Evolutionary conservation across 2,888 invertebrate genomes (phyloP).

Genomic region (Seira ritae): DNA sequence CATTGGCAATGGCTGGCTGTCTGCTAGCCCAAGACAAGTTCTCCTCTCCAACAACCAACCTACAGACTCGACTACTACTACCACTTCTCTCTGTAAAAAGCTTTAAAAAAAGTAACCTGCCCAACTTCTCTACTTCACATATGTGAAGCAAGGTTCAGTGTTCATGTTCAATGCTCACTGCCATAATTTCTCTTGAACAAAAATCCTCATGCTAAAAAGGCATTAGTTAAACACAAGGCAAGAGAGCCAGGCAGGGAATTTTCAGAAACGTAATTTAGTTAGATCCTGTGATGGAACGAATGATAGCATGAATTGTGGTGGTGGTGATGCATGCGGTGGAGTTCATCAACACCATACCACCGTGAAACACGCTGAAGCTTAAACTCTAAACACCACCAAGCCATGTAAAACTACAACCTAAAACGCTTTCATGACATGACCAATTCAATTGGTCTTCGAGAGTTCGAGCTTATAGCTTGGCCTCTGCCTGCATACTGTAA

Average conservation of each 20-base stretch:
- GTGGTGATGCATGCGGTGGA: neutral
- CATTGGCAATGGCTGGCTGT: neutral
- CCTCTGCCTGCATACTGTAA: too few species aligned
- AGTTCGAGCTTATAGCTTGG: too few species aligned
- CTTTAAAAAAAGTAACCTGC: constrained; percentile 24
- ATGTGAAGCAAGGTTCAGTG: too few species aligned
- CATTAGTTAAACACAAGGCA: neutral
- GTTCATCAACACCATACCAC: constrained; percentile 7
- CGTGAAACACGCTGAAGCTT: neutral
- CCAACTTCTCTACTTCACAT: neutral
- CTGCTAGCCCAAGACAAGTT: too few species aligned
- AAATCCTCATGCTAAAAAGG: constrained; percentile 7
- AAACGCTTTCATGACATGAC: too few species aligned
- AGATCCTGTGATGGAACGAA: neutral
- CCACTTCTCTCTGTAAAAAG: neutral
- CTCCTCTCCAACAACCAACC: too few species aligned
- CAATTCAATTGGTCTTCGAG: too few species aligned
- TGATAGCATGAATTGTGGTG: neutral
- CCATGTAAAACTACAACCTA: too few species aligned
- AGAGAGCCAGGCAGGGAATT: neutral
- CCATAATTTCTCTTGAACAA: neutral
- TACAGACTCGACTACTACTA: too few species aligned
- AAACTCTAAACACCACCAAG: too few species aligned
- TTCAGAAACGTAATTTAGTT: constrained; percentile 2
- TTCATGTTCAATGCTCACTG: constrained; percentile 12